Base-by-base conservation (phyloP, 2,888 invertebrate genomes). In the Aporophyla lueneburgensis region DNA sequence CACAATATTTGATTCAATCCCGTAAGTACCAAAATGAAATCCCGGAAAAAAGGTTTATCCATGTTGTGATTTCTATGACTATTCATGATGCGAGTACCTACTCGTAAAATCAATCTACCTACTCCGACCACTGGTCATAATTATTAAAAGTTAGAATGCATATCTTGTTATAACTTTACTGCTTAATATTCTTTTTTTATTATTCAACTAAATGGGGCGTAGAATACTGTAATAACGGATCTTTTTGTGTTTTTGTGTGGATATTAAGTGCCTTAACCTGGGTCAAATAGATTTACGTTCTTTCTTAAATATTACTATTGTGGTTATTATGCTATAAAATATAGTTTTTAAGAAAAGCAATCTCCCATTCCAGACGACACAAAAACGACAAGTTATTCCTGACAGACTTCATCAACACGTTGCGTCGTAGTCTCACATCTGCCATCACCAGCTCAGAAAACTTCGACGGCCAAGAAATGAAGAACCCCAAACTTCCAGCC, bases 331-430 rank as follows among this genome's bases (percentile, higher is more conserved):
- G 10, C n/a, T 54, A 40, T 12, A 54, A 59, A 46, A 54, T 21
- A 51, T 16, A 21, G 21, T 24, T 27, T 19, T 24, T 10, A n/a
- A 19, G 2, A 19, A 16, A 59, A 16, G 21, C 6, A 10, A 12
- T 61, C 27, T 56, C 49, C 4, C 1, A 14, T 78, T 92, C 49
- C 90, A 96, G 96, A 88, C 95, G 96, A 87, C 96, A 97, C 78
- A 97, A 97, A 76, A 97, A 98, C 93, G 97, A 98, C 93, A 97
- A 97, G 92, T 88, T 97, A 21, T 95, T 98, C 72, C 97, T 98
- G 94, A 95, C 97, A 33, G 97, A 98, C 90, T 97, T 98, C 89
- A 95, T 98, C 66, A 97, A 97, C 86, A 97, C 97, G 0, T 89
- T 98, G 9, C 97, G 97, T 46, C 97, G 97, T 88, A 98, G 98